Conservation (phyloP, 1,140 invertebrate species). For the Sesamia nonagrioides region DNA sequence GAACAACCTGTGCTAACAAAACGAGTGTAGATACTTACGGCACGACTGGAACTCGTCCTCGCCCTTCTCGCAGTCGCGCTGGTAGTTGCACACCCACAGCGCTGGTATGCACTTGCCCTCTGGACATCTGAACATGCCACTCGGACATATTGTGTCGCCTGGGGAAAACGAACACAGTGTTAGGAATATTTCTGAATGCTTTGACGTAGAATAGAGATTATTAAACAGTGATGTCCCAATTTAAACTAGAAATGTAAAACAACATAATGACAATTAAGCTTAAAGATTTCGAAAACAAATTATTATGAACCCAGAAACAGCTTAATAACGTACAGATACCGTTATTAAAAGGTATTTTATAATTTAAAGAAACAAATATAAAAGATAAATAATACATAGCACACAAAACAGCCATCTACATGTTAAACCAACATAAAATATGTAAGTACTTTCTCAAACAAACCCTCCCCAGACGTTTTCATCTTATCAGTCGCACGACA, state of each 20-base stretch:
- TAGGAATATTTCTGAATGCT: too few relatives aligned
- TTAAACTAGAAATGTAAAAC: too few relatives aligned
- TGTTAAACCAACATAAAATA: too few relatives aligned
- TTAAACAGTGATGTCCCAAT: too few relatives aligned
- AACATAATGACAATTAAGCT: too few relatives aligned
- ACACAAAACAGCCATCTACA: not conserved
- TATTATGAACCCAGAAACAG: too few relatives aligned
- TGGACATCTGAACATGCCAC: conserved; percentile 93
- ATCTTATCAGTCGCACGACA: not conserved
- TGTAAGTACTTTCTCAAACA: not conserved
- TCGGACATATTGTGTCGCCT: conserved; percentile 88
- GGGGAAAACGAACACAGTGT: conserved; percentile 28
- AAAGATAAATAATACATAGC: not conserved
- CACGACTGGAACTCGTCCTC: conserved; percentile 97
- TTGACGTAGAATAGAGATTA: too few relatives aligned
- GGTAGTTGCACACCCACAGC: conserved; percentile 96
- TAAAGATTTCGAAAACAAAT: too few relatives aligned
- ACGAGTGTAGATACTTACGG: conserved; percentile 90
- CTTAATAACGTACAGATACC: too few relatives aligned
- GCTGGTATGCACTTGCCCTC: conserved; percentile 96
- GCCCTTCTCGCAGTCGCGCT: conserved; percentile 95
- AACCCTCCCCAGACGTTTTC: not conserved
- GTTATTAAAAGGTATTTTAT: too few relatives aligned
- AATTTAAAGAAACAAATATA: too few relatives aligned
- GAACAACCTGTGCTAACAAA: conserved; percentile 8